A percentile compares a stretch with the other conserved stretches of the same genome.
Evolutionary conservation across 2,888 invertebrate genomes (phyloP).

Genomic region (Andrena minutula): DNA sequence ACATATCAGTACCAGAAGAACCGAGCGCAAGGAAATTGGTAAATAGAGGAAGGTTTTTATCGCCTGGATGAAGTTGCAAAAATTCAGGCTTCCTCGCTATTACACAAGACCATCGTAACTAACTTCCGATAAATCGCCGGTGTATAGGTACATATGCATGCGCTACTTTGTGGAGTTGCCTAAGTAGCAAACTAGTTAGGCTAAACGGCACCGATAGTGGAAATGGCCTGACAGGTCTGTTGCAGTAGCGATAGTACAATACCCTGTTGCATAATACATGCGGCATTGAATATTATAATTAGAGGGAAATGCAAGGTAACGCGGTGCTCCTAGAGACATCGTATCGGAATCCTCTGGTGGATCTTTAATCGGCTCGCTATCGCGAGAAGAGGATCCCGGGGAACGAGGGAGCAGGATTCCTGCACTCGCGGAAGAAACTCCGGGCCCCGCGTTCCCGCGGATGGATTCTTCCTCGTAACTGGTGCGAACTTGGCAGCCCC

Average conservation of each 20-base stretch:
- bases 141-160: background rate
- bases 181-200: background rate
- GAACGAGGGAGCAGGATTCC: background rate
- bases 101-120: conserved; percentile 23
- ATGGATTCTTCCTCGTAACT: conserved; percentile 67
- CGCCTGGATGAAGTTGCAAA: background rate
- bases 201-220: background rate
- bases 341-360: background rate
- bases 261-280: background rate
- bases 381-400: background rate
- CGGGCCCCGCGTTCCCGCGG: background rate
- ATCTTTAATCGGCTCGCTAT: background rate
- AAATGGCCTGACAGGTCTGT: background rate
- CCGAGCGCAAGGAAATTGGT: conserved; percentile 1
- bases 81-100: conserved; percentile 23
- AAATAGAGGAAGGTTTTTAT: conserved; percentile 1
- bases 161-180: conserved; percentile 3
- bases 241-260: conserved; percentile 14
- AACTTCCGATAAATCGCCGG: background rate
- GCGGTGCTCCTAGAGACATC: background rate
- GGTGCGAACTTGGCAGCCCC: conserved; percentile 70
- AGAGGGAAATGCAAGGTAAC: background rate
- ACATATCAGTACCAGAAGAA: background rate
- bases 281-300: background rate
- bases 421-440: conserved; percentile 3